Evolutionary conservation across 2,113 vertebrate species (phyloP), one percentile per base, ranked within the genome.

Genomic region (Podilymbus podiceps): DNA sequence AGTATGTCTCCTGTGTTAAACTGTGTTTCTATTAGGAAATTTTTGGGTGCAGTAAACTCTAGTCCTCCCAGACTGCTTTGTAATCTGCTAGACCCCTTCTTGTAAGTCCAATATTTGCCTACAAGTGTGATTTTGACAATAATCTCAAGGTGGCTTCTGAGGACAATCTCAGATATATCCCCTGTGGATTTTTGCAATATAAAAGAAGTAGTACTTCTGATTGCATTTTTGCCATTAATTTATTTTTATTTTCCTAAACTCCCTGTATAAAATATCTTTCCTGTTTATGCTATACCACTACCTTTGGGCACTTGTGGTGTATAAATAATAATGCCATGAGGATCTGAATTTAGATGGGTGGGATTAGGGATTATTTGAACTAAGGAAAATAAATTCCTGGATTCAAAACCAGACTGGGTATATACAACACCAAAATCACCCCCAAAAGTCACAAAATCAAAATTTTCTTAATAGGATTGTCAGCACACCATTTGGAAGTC

Each of bases 271-370:
- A 18, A 4, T 47, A 18, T 22, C 19, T 71, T 92, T 92, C 21
- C 17, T 73, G 6, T 35, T 73, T 69, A 22, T 42, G 8, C 7
- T 68, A 5, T 69, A 13, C 12, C 7, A 44, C 5, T 10, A 27
- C 3, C 35, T 62, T 28, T 66, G 42, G 7, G 7, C 21, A 52
- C n/a, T 38, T 69, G 33, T 21, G 3, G 1, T 78, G 14, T 31
- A 25, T 21, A 55, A 73, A 77, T 77, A 80, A 42, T 46, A 56
- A 49, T 16, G 62, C 2, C 11, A 28, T 22, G 20, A 66, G 17
- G 5, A 69, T 2, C 6, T 60, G 9, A 73, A 56, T 4, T 82
- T 8, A 33, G 7, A 1, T 6, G 82, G 38, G 0, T 2, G 27
- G 31, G 18, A 15, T 1, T 6, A n/a, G 72, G 11, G 4, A 2